These are phyloP conservation scores for Caranx melampygus DNA, from an alignment of 2,113 vertebrate genomes.

Conservation along the genomic window DNA sequence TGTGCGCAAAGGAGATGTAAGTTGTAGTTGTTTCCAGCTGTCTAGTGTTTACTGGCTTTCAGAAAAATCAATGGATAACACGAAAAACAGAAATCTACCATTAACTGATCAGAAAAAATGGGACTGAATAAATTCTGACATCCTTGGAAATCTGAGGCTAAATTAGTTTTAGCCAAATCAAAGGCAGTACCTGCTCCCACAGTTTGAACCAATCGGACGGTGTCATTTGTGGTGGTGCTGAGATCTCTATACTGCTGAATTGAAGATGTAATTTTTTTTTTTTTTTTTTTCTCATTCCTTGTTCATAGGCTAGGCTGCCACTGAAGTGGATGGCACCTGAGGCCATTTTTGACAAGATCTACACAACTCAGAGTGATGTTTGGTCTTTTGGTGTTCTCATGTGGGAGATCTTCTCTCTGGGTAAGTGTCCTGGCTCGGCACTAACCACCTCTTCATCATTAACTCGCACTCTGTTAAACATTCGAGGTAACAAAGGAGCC, in stretches of 20 bases:
- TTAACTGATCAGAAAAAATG: conserved; percentile 25
- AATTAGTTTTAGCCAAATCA: conserved; percentile 18
- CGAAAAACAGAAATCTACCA: conserved; percentile 30
- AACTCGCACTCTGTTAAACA: background rate
- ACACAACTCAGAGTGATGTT: conserved; percentile 94
- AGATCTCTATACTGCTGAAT: conserved; percentile 10
- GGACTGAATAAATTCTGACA: conserved; percentile 20
- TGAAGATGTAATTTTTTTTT: conserved; percentile 17
- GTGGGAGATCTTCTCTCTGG: conserved; percentile 97
- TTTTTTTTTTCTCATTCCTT: conserved; percentile 10
- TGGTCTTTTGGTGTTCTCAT: conserved; percentile 96
- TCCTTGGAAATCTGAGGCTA: conserved; percentile 32
- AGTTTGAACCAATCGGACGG: background rate
- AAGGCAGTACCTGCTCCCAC: background rate
- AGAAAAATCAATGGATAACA: conserved; percentile 20
- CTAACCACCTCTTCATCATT: background rate
- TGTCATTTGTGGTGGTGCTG: background rate
- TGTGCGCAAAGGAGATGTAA: conserved; percentile 95
- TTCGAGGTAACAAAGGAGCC: background rate
- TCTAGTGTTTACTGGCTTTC: conserved; percentile 4
- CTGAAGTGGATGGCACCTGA: conserved; percentile 98
- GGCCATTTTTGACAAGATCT: conserved; percentile 96
- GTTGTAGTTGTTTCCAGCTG: conserved; percentile 56
- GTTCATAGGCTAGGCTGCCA: conserved; percentile 89
- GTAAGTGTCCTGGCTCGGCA: conserved; percentile 77